These are phyloP conservation scores for Malacoraja senta DNA, from an alignment of 2,797 vertebrate genomes.

Conservation along the genomic window DNA sequence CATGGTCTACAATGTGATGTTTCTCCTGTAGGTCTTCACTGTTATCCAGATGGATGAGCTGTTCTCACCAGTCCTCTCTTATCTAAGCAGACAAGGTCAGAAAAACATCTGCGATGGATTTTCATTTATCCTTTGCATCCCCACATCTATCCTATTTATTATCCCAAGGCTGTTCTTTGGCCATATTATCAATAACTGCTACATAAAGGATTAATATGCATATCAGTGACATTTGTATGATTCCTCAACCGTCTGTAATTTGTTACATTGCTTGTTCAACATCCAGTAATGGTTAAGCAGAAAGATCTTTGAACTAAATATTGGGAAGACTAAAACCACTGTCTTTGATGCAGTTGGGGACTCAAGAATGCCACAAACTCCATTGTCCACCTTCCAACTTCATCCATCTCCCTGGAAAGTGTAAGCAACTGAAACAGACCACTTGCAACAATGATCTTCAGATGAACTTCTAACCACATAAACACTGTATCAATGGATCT, in stretches of 20 bases:
- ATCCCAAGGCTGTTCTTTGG: not conserved
- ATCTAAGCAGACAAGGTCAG: not conserved
- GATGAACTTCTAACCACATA: not conserved
- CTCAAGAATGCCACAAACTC: not conserved
- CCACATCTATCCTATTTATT: not conserved
- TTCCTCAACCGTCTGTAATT: not conserved
- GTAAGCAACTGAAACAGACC: not conserved
- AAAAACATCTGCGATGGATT: not conserved
- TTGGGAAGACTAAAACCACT: not conserved
- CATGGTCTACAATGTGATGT: too few relatives aligned
- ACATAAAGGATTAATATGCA: not conserved
- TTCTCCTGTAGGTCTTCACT: not conserved
- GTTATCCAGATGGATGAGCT: not conserved
- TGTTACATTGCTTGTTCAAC: not conserved
- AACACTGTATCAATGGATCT: not conserved
- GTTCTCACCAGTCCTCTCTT: not conserved
- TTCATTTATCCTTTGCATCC: not conserved
- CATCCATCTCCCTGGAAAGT: not conserved
- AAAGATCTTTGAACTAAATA: not conserved
- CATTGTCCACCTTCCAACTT: not conserved
- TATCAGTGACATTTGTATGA: too few relatives aligned
- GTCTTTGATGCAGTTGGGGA: not conserved
- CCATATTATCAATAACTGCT: not conserved
- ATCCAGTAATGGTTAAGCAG: not conserved
- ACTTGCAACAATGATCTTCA: not conserved